Evolutionary conservation across 1,140 invertebrate genomes (phyloP).

Genomic region (Bathynomus jamesi): DNA sequence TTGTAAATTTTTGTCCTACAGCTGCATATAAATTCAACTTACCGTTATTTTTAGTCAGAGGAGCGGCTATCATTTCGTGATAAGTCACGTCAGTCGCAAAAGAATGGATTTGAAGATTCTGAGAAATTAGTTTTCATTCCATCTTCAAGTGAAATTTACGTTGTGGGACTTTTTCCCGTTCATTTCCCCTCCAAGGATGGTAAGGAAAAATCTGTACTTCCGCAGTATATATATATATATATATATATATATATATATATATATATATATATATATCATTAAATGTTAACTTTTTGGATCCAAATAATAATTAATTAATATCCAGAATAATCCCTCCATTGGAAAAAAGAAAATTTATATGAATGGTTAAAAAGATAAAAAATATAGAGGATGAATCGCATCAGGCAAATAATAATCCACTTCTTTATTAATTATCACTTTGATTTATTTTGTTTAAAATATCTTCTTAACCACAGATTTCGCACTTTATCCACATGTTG

Average conservation of each 20-base stretch:
- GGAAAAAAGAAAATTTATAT: not conserved
- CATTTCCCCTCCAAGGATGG: constrained; percentile 39
- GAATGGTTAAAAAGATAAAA: not conserved
- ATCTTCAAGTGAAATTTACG: constrained; percentile 37
- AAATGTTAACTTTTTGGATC: not conserved
- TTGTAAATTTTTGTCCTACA: no score
- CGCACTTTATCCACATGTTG: no score
- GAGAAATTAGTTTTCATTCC: constrained; percentile 18
- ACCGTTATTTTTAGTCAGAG: no score
- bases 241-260: not conserved
- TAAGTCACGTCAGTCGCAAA: no score
- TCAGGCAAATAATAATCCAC: no score
- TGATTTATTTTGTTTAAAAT: no score
- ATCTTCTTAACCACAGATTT: no score
- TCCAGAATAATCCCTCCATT: not conserved
- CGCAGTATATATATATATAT: not conserved
- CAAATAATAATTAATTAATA: not conserved
- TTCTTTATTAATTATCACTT: no score
- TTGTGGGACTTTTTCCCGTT: constrained; percentile 40
- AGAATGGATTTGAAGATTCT: no score
- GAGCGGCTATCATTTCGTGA: no score
- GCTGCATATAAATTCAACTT: no score
- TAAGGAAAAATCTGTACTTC: constrained; percentile 22
- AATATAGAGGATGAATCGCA: not conserved
- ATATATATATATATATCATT: not conserved